These are phyloP conservation scores for Metridium senile DNA, from an alignment of 92 coral and sea anemone genomes.

Conservation along the genomic window DNA sequence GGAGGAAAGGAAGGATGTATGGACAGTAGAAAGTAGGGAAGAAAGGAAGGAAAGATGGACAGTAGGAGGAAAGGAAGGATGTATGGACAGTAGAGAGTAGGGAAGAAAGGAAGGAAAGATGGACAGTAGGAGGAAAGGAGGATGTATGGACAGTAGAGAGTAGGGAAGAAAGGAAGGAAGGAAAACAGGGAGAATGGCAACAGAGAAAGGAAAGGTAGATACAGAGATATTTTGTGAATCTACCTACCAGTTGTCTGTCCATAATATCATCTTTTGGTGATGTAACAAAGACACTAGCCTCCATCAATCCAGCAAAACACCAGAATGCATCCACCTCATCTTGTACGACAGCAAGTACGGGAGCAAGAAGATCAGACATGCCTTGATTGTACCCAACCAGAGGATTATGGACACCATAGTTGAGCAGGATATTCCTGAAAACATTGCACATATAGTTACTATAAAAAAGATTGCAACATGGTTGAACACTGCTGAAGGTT, in stretches of 20 bases:
- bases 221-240: too few species aligned
- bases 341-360: constrained; percentile 88
- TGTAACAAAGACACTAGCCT: constrained; percentile 93
- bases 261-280: constrained; percentile 96
- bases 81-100: background rate
- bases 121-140: too few species aligned
- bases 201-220: background rate
- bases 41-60: background rate
- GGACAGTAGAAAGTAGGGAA: background rate
- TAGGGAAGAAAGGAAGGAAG: background rate
- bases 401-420: constrained; percentile 83
- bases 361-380: constrained; percentile 94
- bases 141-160: background rate
- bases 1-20: too few species aligned
- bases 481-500: background rate
- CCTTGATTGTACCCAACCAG: constrained; percentile 94
- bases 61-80: too few species aligned
- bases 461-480: too few species aligned
- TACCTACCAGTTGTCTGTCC: constrained; percentile 93
- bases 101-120: background rate
- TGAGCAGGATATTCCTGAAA: constrained; percentile 85
- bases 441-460: background rate
- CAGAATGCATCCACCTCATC: constrained; percentile 99
- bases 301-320: constrained; percentile 99
- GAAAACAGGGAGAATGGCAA: background rate